Percentiles rank a stretch among this genome's conserved stretches.
These are phyloP conservation scores for Telmatochromis sp. DNA, from an alignment of 2,113 vertebrate genomes.

Conservation along the genomic window DNA sequence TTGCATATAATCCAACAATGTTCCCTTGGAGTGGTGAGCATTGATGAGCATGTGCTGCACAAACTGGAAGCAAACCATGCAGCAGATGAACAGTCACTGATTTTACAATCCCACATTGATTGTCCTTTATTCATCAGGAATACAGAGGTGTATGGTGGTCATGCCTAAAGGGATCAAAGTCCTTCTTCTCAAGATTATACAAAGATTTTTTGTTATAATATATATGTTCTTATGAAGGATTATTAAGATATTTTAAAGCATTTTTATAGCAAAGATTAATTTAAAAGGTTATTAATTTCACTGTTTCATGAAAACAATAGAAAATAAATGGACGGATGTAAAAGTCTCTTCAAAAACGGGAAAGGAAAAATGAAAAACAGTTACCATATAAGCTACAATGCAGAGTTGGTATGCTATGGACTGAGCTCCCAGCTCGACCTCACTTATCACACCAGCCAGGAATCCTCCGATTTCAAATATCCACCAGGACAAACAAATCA, in stretches of 20 bases:
- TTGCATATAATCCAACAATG: not conserved
- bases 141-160: not conserved
- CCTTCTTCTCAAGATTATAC: not conserved
- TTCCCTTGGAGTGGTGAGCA: not conserved
- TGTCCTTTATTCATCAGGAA: not conserved
- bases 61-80: not conserved
- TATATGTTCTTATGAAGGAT: not conserved
- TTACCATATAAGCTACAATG: slow-evolving; percentile 79
- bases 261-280: not conserved
- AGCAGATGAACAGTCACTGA: not conserved
- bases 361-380: not conserved
- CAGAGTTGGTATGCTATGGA: slow-evolving; percentile 77
- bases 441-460: slow-evolving; percentile 77
- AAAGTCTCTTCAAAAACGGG: accelerated
- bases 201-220: not conserved
- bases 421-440: slow-evolving; percentile 82
- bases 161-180: not conserved
- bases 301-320: not conserved
- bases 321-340: not conserved
- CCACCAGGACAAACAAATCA: slow-evolving; percentile 80
- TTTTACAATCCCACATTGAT: not conserved
- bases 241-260: not conserved
- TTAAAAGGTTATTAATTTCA: not conserved
- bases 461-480: not conserved
- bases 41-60: not conserved